Percentiles rank a stretch among this genome's conserved stretches.
These are phyloP conservation scores for Drosophila meridiana DNA, from an alignment of 2,888 invertebrate species.

Conservation along the genomic window DNA sequence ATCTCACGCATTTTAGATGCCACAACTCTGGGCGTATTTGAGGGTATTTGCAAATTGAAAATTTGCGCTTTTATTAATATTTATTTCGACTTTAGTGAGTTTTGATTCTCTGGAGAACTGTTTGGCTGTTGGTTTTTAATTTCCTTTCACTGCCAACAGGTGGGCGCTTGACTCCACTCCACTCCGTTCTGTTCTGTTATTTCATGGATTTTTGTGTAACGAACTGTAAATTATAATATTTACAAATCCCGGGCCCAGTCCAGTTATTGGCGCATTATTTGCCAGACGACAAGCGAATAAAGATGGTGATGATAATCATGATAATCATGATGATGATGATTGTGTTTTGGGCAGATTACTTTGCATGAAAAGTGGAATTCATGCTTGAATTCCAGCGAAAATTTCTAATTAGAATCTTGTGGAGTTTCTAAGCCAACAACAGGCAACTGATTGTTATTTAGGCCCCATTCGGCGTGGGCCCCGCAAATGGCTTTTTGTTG, in stretches of 20 bases:
- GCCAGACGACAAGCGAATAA: constrained; percentile 62
- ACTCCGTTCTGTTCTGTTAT: constrained; percentile 15
- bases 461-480: constrained; percentile 8
- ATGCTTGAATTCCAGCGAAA: constrained; percentile 42
- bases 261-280: constrained; percentile 50
- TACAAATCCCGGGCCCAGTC: constrained; percentile 38
- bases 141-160: constrained; percentile 59
- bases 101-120: constrained; percentile 27
- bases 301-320: background rate
- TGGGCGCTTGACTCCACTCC: constrained; percentile 1
- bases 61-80: constrained; percentile 72
- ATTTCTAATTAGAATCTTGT: constrained; percentile 53
- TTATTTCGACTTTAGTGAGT: constrained; percentile 67
- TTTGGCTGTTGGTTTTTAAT: constrained; percentile 75
- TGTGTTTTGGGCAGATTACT: constrained; percentile 38
- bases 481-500: constrained; percentile 17
- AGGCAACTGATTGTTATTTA: constrained; percentile 55
- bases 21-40: background rate
- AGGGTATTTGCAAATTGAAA: constrained; percentile 47
- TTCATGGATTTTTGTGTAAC: constrained; percentile 36
- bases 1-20: constrained; percentile 50
- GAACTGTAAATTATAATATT: constrained; percentile 73
- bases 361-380: constrained; percentile 36
- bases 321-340: constrained; percentile 39
- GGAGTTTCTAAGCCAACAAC: background rate